Evolutionary conservation across 2,888 invertebrate genomes (phyloP).

Genomic region (Elysia crispata): DNA sequence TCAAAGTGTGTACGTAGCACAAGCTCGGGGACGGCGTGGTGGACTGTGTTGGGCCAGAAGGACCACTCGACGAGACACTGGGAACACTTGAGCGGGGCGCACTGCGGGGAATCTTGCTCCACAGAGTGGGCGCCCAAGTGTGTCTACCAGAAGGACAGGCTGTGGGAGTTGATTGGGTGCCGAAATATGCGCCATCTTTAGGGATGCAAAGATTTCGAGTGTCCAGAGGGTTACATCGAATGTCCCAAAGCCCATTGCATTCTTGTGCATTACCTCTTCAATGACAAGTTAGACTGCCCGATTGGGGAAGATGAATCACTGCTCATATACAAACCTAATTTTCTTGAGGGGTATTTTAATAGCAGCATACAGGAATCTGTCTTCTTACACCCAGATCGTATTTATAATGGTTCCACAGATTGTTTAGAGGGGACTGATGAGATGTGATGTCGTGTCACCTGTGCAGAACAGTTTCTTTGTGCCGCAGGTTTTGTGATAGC

Average conservation of each 20-base stretch:
- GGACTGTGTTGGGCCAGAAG: constrained; percentile 23
- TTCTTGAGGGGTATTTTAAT: neutral
- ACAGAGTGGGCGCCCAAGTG: constrained; percentile 33
- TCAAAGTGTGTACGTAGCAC: neutral
- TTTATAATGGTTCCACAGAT: constrained; percentile 13
- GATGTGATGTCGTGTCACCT: constrained; percentile 29
- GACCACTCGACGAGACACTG: constrained; percentile 18
- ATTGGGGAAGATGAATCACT: constrained; percentile 35
- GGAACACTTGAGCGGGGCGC: neutral
- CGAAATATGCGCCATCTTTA: constrained; percentile 35
- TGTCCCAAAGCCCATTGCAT: constrained; percentile 36
- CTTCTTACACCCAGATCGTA: constrained; percentile 37
- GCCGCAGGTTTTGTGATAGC: constrained; percentile 15
- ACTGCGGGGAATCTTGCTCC: no score
- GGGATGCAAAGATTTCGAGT: constrained; percentile 15
- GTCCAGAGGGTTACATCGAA: constrained; percentile 35
- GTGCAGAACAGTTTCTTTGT: constrained; percentile 19
- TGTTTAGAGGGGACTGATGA: constrained; percentile 39
- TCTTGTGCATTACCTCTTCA: constrained; percentile 26
- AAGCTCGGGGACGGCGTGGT: constrained; percentile 13
- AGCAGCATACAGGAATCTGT: neutral
- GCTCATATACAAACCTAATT: neutral
- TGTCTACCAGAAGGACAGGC: constrained; percentile 34
- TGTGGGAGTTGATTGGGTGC: constrained; percentile 27
- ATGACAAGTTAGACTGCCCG: constrained; percentile 27